Percentiles rank a stretch among this genome's conserved stretches.
Conservation (phyloP, 2,888 invertebrate species). For the Theristus sp. region DNA sequence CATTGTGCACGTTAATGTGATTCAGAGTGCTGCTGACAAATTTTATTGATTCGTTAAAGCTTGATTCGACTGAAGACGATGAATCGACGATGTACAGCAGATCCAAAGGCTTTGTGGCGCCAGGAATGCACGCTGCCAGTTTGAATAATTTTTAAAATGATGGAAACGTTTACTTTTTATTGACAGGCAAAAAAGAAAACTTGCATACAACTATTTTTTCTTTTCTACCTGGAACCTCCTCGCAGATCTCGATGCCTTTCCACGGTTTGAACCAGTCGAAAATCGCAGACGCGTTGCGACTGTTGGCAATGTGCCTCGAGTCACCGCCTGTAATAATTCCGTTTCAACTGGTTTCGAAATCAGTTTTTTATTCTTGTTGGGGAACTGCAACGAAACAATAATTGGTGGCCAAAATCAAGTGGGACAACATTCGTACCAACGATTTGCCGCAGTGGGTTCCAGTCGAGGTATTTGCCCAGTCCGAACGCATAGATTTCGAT, state of each 20-base stretch:
- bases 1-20: constrained; percentile 23
- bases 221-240: constrained; percentile 22
- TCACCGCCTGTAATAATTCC: constrained; percentile 8
- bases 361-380: too few species aligned
- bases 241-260: constrained; percentile 23
- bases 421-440: background rate
- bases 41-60: constrained; percentile 8
- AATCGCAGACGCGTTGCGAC: constrained; percentile 16
- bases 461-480: background rate
- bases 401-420: too few species aligned
- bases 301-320: constrained; percentile 19
- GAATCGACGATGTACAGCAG: constrained; percentile 24
- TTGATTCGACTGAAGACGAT: constrained; percentile 6
- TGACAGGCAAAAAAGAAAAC: too few species aligned
- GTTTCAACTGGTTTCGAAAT: too few species aligned
- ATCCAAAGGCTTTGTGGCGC: constrained; percentile 21
- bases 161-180: too few species aligned
- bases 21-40: constrained; percentile 20
- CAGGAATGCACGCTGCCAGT: background rate
- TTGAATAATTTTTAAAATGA: too few species aligned
- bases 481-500: background rate
- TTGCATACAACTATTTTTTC: too few species aligned
- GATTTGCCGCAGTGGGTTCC: background rate
- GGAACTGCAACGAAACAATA: too few species aligned
- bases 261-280: constrained; percentile 14